These are phyloP conservation scores for Pseudorectes ferrugineus DNA, from an alignment of 2,113 vertebrate genomes.

Conservation along the genomic window DNA sequence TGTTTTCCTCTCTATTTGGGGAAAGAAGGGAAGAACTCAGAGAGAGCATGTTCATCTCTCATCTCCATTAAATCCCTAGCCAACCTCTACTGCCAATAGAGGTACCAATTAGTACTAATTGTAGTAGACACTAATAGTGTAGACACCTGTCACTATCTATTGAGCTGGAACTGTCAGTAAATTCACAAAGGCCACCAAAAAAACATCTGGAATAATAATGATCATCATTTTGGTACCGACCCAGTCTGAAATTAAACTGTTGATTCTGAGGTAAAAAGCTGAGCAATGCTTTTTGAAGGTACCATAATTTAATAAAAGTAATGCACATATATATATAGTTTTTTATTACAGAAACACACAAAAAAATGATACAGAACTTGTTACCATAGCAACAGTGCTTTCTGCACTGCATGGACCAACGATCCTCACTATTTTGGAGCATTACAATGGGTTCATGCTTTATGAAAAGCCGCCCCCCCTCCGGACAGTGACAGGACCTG, in stretches of 20 bases:
- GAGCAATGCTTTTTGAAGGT: background rate
- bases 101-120: constrained; percentile 62
- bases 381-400: constrained; percentile 54
- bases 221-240: background rate
- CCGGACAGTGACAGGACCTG: background rate
- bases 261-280: constrained; percentile 24
- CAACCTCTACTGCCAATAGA: constrained; percentile 30
- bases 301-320: constrained; percentile 17
- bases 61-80: constrained; percentile 28
- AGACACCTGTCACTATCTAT: constrained; percentile 62
- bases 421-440: constrained; percentile 31
- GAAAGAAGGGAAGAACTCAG: background rate
- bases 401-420: background rate
- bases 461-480: background rate
- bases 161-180: constrained; percentile 39
- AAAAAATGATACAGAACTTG: background rate
- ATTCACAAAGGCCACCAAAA: constrained; percentile 42
- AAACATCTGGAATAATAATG: constrained; percentile 33
- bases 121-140: constrained; percentile 61
- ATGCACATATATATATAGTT: background rate
- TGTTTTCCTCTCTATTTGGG: background rate
- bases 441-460: background rate
- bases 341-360: constrained; percentile 36
- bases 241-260: constrained; percentile 18
- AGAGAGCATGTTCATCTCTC: background rate